These are phyloP conservation scores for Schizopygopsis pylzovi DNA, from an alignment of 2,797 vertebrate species.

Conservation along the genomic window DNA sequence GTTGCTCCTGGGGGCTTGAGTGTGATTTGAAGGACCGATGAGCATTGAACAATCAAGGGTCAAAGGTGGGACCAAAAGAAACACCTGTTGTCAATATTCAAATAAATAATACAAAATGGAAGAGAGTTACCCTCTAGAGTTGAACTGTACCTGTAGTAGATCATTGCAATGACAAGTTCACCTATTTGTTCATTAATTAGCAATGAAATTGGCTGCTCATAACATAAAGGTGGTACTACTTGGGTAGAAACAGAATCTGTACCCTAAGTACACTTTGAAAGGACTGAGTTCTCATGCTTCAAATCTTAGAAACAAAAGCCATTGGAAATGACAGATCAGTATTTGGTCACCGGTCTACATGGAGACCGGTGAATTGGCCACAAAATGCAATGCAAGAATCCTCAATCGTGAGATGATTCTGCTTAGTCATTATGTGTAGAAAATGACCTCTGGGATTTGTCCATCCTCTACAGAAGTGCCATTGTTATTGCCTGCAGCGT, in stretches of 20 bases:
- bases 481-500: conserved; percentile 97
- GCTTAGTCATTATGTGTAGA: conserved; percentile 87
- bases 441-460: conserved; percentile 98
- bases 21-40: conserved; percentile 54
- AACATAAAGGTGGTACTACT: conserved; percentile 50
- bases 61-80: conserved; percentile 38
- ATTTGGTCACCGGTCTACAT: conserved; percentile 49
- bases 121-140: neutral
- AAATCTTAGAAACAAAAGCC: conserved; percentile 20
- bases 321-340: conserved; percentile 44
- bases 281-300: conserved; percentile 20
- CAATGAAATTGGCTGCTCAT: conserved; percentile 30
- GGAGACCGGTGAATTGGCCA: conserved; percentile 52
- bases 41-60: conserved; percentile 43
- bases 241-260: conserved; percentile 46
- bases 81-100: conserved; percentile 19
- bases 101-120: conserved; percentile 32
- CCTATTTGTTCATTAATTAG: conserved; percentile 22
- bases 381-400: conserved; percentile 43
- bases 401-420: conserved; percentile 22
- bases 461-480: conserved; percentile 98
- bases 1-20: too few species aligned
- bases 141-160: conserved; percentile 40
- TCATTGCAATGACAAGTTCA: neutral
- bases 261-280: conserved; percentile 50